phyloP scores from a whole-genome alignment of 2,113 vertebrate species.

The Chaetops frenatus region DNA sequence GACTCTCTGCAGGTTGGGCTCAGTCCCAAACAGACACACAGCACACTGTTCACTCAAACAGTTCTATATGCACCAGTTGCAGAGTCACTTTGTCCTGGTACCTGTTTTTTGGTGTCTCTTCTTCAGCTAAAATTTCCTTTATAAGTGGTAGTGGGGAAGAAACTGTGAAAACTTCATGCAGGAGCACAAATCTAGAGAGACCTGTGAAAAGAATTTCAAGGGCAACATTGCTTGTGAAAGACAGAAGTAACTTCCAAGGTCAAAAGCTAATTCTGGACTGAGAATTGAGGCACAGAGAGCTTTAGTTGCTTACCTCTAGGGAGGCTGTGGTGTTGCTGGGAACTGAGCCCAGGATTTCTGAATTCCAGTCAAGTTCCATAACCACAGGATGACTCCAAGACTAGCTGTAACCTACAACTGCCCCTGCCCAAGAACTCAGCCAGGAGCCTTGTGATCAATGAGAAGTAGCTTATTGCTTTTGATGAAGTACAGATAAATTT shows the following conservation, averaged over 20 bases:
- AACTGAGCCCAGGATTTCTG: background rate
- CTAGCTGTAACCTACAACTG: background rate
- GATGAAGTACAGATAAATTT: background rate
- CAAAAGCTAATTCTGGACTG: background rate
- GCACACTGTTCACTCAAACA: background rate
- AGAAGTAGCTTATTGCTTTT: background rate
- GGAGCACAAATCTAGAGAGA: background rate
- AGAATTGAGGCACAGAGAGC: background rate
- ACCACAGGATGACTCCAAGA: background rate
- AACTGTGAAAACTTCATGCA: background rate
- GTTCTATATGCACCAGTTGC: background rate
- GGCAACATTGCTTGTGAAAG: background rate
- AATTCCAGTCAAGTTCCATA: background rate
- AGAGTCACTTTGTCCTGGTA: background rate
- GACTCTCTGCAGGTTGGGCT: background rate
- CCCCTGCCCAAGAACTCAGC: background rate
- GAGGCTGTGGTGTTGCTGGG: background rate
- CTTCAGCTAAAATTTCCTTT: background rate
- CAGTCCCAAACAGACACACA: background rate
- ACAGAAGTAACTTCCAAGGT: background rate
- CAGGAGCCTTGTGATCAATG: rapidly evolving
- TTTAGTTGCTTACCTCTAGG: background rate
- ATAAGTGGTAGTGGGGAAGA: background rate
- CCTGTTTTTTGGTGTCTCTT: background rate
- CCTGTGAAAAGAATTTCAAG: background rate